These are phyloP conservation scores for Semibalanus balanoides DNA, from an alignment of 1,140 invertebrate genomes.

Conservation along the genomic window DNA sequence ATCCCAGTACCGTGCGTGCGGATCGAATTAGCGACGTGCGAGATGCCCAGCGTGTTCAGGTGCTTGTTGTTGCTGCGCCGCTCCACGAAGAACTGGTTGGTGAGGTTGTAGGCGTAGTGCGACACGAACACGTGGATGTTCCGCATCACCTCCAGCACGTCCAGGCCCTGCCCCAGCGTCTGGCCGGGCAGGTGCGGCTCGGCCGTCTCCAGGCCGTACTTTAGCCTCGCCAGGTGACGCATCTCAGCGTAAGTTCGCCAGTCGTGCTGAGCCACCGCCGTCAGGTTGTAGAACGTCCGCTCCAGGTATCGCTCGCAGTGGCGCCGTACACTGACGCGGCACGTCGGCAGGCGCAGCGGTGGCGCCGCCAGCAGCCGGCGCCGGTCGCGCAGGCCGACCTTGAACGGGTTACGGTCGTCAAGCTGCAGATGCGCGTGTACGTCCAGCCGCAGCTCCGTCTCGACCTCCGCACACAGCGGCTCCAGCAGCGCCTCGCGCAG, in stretches of 20 bases:
- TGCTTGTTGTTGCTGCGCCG: slow-evolving; percentile 81
- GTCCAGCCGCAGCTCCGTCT: slow-evolving; percentile 76
- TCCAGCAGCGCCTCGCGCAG: slow-evolving; percentile 38
- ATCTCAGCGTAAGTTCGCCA: slow-evolving; percentile 96
- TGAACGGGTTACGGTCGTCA: slow-evolving; percentile 60
- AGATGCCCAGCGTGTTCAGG: slow-evolving; percentile 89
- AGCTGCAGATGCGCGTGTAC: slow-evolving; percentile 80
- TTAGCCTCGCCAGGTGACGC: slow-evolving; percentile 76
- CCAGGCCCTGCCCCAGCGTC: slow-evolving; percentile 86
- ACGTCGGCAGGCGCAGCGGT: slow-evolving; percentile 32
- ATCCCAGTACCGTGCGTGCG: slow-evolving; percentile 94
- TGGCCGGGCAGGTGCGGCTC: slow-evolving; percentile 90
- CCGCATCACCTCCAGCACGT: slow-evolving; percentile 93
- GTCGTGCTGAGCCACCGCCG: slow-evolving; percentile 90
- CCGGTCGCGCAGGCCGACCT: slow-evolving; percentile 37
- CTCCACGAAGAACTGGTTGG: slow-evolving; percentile 94
- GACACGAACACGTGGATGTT: slow-evolving; percentile 93
- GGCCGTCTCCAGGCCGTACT: slow-evolving; percentile 63
- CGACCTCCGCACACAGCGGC: slow-evolving; percentile 67
- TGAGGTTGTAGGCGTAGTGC: slow-evolving; percentile 88
- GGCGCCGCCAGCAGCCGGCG: slow-evolving; percentile 39
- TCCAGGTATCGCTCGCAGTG: slow-evolving; percentile 83
- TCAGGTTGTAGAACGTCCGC: slow-evolving; percentile 92
- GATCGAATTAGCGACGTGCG: slow-evolving; percentile 93
- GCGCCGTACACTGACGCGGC: slow-evolving; percentile 27